phyloP scores from a whole-genome alignment of 2,113 vertebrate genomes.

The Vombatus ursinus region DNA sequence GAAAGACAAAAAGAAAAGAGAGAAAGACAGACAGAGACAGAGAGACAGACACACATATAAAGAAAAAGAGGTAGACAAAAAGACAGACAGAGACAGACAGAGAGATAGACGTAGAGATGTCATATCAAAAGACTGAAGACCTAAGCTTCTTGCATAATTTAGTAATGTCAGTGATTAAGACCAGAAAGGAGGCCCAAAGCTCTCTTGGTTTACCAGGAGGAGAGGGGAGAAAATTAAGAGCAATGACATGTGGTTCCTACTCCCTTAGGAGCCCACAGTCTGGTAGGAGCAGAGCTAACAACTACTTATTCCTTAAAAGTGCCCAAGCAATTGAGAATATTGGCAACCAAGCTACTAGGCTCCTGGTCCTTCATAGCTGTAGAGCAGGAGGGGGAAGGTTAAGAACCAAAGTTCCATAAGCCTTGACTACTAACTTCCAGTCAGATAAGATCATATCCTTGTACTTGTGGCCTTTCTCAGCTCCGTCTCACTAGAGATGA shows the following conservation, averaged over 20 bases:
- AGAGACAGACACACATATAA: too few species aligned
- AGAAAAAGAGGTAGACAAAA: rapidly evolving
- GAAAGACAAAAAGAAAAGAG: rapidly evolving
- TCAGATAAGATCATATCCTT: neutral
- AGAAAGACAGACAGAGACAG: rapidly evolving
- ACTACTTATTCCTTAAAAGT: too few species aligned
- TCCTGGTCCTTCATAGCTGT: neutral
- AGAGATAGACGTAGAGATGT: neutral
- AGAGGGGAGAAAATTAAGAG: neutral
- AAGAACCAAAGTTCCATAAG: neutral
- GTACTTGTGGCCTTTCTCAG: neutral
- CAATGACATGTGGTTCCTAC: neutral
- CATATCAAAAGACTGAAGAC: neutral
- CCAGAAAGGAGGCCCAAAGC: rapidly evolving
- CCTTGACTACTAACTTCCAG: neutral
- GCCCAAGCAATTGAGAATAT: neutral
- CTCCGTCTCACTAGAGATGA: neutral
- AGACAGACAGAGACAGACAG: neutral
- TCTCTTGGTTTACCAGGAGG: neutral
- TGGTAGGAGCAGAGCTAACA: neutral
- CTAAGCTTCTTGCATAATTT: neutral
- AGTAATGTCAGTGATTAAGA: neutral
- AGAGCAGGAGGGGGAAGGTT: neutral
- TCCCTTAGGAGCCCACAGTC: neutral
- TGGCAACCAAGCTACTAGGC: neutral